These are phyloP conservation scores for Pluvialis apricaria DNA, from an alignment of 2,113 vertebrate species.

Conservation along the genomic window DNA sequence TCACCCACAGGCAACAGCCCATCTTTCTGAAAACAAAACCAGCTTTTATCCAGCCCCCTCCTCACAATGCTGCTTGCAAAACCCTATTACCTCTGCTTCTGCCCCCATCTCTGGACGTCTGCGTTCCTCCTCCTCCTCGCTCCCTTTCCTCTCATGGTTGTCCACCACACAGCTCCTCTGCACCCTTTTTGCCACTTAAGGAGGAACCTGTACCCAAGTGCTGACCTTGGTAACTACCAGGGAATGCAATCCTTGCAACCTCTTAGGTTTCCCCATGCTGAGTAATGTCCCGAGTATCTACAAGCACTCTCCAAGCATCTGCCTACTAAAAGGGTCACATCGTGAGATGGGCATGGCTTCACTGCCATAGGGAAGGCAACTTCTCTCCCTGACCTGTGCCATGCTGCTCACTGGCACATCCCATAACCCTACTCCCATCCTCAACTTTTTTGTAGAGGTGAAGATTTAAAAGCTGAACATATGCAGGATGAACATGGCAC, in stretches of 20 bases:
- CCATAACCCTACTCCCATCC: not conserved
- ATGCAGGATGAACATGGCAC: not conserved
- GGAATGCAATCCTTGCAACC: not conserved
- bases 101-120: rapidly evolving
- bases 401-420: not conserved
- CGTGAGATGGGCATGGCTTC: not conserved
- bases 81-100: not conserved
- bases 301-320: not conserved
- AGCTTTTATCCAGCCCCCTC: not conserved
- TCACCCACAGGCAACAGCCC: not conserved
- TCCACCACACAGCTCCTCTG: not conserved
- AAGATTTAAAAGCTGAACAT: not conserved
- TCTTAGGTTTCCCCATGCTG: conserved; percentile 11
- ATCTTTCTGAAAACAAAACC: not conserved
- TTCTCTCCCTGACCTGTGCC: not conserved
- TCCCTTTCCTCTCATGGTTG: not conserved
- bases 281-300: not conserved
- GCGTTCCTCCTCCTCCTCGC: not conserved
- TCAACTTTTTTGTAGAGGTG: not conserved
- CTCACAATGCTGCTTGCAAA: not conserved
- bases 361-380: not conserved
- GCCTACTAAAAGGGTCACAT: not conserved
- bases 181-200: not conserved
- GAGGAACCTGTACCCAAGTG: not conserved
- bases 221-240: not conserved